Evolutionary conservation across 35 echinoderm and acorn worm species (phyloP), one percentile per base, ranked within the genome.

Genomic region (Ophiothrix spiculata): DNA sequence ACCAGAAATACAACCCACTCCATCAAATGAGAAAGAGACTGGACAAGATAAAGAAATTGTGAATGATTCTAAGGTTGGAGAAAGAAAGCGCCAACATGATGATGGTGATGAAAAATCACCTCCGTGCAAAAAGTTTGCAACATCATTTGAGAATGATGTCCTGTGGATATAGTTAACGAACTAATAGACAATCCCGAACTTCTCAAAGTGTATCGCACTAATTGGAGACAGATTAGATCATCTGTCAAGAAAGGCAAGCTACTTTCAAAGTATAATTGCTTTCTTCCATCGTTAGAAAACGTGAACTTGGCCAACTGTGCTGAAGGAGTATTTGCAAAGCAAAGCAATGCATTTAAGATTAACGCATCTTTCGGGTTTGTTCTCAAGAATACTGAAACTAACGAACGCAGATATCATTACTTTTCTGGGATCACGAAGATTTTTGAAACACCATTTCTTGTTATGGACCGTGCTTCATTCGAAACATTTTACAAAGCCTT

Each of bases 401-500:
- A 56, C 6, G 45, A 60, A 42, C 80, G 39, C 4, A 40, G 80
- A 0, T 82, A 82, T 17, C 29, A 69, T 28, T 46, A 60, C 23
- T 49, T 42, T 25, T 49, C 39, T 33, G 33, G 46, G 32, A 82
- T 56, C 33, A 82, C 73, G 29, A 40, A 79, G 12, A 36, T 91
- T 25, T 86, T 91, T 42, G 25, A 36, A 15, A 35, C 39, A 31
- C 89, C 89, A 21, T 79, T 85, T 33, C 76, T 73, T 31, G 39
- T 91, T 31, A 78, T 32, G 13, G 38, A 84, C 63, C 32, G 40
- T 16, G 14, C 15, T 35, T 73, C 39, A 21, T 39, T 91, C 32
- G 56, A 37, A 56, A 29, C 34, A 16, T 91, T 91, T 75, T 56
- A 45, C 17, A n/a, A 79, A 3, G 33, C 15, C 16, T 38, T 91